Base-by-base conservation (phyloP, 2,888 invertebrate genomes). In the Chaetogeoica ovagalla region DNA sequence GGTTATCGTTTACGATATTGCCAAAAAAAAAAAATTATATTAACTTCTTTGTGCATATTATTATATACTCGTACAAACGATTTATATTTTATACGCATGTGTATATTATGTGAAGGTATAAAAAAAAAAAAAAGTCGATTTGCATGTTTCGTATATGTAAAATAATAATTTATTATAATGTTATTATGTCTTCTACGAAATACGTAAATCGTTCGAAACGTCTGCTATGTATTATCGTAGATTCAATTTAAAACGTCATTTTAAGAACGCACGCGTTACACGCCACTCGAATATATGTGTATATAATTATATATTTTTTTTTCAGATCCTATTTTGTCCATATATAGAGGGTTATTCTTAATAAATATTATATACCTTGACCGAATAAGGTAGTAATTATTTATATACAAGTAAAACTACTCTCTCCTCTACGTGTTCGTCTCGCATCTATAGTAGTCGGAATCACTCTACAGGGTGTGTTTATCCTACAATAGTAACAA, bases 331-430 rank as follows among this genome's bases (percentile, higher is more conserved):
- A 9, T 70, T 69, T 70, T 37, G 8, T 70, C 4, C 37, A 19
- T 55, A 15, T n/a, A 43, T 43, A 55, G n/a, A 11, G 43, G 43
- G 7, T 43, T 43, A 55, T 23, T 19, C 19, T 69, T 13, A 3
- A 30, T n/a, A 30, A 19, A 52, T 13, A 48, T 30, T 13, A 48
- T 48, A 55, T 55, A 69, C 55, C 55, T 69, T 69, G 55, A 69
- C 55, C 69, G 19, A 69, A 69, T 55, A 55, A 37, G 55, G 69
- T 13, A 15, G n/a, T 69, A 55, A 69, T 69, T 55, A 37, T 30
- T 55, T 30, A 2, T 55, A n/a, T 69, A 55, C 69, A 6, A 11
- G 69, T 69, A 55, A 69, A 55, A 69, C 69, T 69, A 69, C 69
- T 69, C 69, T 69, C 69, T 37, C 48, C 48, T 48, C 13, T 9